Evolutionary conservation across 2,888 invertebrate genomes (phyloP).

Genomic region (Epistrophella euchroma): DNA sequence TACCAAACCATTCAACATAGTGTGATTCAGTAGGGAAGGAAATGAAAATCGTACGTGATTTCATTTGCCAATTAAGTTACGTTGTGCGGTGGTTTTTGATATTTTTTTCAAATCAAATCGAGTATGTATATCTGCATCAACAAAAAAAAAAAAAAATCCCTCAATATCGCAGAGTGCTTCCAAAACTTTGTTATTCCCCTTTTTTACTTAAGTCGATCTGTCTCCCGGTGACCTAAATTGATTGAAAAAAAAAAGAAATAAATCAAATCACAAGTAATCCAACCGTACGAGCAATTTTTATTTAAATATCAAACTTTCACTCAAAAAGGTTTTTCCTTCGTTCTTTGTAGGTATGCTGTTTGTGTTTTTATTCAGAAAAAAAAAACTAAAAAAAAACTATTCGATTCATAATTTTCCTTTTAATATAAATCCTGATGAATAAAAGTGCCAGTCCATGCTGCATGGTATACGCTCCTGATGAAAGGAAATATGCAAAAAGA

Average conservation of each 20-base stretch:
- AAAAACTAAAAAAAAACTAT: slow-evolving; percentile 4
- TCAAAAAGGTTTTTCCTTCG: neutral
- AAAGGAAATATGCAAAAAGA: slow-evolving; percentile 34
- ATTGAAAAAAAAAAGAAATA: slow-evolving; percentile 16
- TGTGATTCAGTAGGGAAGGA: slow-evolving; percentile 17
- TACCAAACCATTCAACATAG: neutral
- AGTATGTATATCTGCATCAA: slow-evolving; percentile 6
- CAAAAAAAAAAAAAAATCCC: slow-evolving; percentile 10
- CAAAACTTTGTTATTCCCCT: slow-evolving; percentile 10
- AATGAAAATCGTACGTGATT: slow-evolving; percentile 56
- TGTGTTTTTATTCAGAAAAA: neutral
- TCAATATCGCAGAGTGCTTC: slow-evolving; percentile 45
- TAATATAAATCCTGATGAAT: slow-evolving; percentile 56
- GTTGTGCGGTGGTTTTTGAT: slow-evolving; percentile 15
- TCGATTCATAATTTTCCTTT: slow-evolving; percentile 68
- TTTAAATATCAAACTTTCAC: slow-evolving; percentile 54
- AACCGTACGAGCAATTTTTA: slow-evolving; percentile 49
- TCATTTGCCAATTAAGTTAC: slow-evolving; percentile 48
- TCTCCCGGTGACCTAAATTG: slow-evolving; percentile 48
- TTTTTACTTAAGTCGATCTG: slow-evolving; percentile 29
- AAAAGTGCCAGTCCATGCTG: slow-evolving; percentile 12
- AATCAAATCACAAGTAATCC: slow-evolving; percentile 41
- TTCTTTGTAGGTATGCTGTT: neutral
- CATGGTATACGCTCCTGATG: slow-evolving; percentile 22
- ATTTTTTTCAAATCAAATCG: slow-evolving; percentile 21